Base-by-base conservation (phyloP, 2,113 vertebrate species). In the Myocastor coypus region DNA sequence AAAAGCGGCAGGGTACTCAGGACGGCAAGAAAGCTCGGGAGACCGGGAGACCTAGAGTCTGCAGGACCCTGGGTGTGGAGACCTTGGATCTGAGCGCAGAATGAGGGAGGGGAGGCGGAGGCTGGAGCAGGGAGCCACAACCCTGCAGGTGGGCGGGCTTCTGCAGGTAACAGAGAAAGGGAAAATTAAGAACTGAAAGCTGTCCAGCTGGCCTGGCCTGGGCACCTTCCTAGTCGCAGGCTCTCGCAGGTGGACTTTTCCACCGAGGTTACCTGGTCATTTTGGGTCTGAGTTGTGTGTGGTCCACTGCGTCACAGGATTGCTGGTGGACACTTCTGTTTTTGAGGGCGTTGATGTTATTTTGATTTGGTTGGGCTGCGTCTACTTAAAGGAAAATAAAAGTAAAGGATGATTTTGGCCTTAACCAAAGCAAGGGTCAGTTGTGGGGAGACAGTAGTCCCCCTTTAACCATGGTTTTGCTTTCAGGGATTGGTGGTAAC, bases 1-100 rank as follows among this genome's bases (percentile, higher is more conserved):
- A 91, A 78, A 93, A 93, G 66, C 78, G 66, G 4, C 55, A 81
- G 89, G 77, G 91, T 96, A 83, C 64, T 50, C n/a, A 37, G 84
- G 81, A 87, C 89, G 22, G 61, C 61, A 78, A 16, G 46, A 42
- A 78, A 84, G 61, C 17, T 57, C 91, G 30, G 26, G 42, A 77
- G 9, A 12, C 37, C 1, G 88, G 16, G n/a, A n/a, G n/a, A n/a
- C n/a, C n/a, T n/a, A n/a, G n/a, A n/a, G 71, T 14, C 52, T 32
- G 30, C 19, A 37, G 92, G 64, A 61, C 22, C 46, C 75, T 17
- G 22, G 10, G 5, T n/a, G 12, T 71, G 75, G 34, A 94, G 83
- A 59, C 13, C 19, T 50, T 20, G 40, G 14, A 4, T 71, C 92
- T 28, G 40, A 3, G 32, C 40, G 68, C 34, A n/a, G 87, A 37